Evolutionary conservation across 2,113 vertebrate species (phyloP).

Genomic region (Leptobrachium ailaonicum): DNA sequence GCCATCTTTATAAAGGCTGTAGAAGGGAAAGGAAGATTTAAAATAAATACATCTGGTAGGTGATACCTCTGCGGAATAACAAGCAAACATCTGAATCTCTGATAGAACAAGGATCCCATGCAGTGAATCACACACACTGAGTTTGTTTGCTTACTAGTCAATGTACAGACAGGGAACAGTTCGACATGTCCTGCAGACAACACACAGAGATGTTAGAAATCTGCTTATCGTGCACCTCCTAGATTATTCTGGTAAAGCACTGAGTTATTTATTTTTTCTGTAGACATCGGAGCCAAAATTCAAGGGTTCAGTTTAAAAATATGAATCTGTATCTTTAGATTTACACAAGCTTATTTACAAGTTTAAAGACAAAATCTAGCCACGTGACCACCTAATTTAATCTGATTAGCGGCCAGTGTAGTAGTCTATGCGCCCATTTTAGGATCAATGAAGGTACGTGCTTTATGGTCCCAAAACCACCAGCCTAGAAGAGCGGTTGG

Average conservation of each 20-base stretch:
- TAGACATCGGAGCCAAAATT: too few species aligned
- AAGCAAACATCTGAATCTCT: constrained; percentile 7
- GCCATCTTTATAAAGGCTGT: neutral
- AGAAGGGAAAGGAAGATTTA: neutral
- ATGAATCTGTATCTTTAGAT: too few species aligned
- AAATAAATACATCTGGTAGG: neutral
- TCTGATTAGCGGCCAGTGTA: too few species aligned
- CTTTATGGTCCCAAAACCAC: too few species aligned
- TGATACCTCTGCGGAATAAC: neutral
- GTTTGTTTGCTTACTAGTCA: constrained; percentile 14
- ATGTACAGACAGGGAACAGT: neutral
- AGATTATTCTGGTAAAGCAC: neutral
- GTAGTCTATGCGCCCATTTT: too few species aligned
- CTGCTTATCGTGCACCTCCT: constrained; percentile 6
- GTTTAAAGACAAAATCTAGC: too few species aligned
- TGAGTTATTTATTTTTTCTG: too few species aligned
- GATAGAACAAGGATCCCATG: constrained; percentile 2
- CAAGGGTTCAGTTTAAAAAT: too few species aligned
- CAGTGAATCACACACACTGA: neutral
- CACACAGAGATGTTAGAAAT: neutral
- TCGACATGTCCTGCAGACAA: neutral
- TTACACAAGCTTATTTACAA: too few species aligned
- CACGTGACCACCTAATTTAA: too few species aligned
- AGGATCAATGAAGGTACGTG: too few species aligned
- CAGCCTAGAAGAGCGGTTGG: too few species aligned